A percentile compares a stretch with the other conserved stretches of the same genome.
Conservation (phyloP, 35 echinoderm and acorn worm genomes). For the Heliocidaris erythrogramma region DNA sequence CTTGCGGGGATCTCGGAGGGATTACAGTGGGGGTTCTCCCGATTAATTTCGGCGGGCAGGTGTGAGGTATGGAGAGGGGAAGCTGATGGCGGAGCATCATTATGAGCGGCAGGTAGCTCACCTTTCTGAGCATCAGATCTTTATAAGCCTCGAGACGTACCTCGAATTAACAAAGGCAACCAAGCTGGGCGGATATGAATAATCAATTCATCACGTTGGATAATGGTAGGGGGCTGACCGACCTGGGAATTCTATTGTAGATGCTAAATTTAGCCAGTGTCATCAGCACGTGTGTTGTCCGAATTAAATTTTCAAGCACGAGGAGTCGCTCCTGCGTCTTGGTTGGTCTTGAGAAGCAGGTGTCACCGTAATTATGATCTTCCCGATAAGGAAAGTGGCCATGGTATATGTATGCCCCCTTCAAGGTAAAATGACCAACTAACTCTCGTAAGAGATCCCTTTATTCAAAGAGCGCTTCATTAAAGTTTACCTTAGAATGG, state of each 20-base stretch:
- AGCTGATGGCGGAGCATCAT: background rate
- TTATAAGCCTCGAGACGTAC: background rate
- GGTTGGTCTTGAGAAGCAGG: background rate
- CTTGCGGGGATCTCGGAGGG: background rate
- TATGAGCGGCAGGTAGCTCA: background rate
- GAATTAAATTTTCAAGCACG: background rate
- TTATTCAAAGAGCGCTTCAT: background rate
- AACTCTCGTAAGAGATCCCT: background rate
- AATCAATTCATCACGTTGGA: background rate
- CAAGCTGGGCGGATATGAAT: background rate
- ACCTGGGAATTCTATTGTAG: background rate
- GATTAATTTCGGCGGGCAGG: background rate
- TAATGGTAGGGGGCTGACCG: constrained; percentile 7
- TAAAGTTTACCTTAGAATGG: background rate
- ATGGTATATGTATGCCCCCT: background rate
- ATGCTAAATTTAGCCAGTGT: background rate
- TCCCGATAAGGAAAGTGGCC: background rate
- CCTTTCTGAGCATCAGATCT: background rate
- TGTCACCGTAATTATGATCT: background rate
- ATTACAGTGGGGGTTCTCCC: background rate
- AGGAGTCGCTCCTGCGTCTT: background rate
- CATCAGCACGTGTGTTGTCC: background rate
- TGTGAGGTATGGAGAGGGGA: background rate
- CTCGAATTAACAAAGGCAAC: background rate
- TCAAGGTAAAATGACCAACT: background rate